Conservation (phyloP, 1,140 invertebrate species). For the Amyelois transitella region DNA sequence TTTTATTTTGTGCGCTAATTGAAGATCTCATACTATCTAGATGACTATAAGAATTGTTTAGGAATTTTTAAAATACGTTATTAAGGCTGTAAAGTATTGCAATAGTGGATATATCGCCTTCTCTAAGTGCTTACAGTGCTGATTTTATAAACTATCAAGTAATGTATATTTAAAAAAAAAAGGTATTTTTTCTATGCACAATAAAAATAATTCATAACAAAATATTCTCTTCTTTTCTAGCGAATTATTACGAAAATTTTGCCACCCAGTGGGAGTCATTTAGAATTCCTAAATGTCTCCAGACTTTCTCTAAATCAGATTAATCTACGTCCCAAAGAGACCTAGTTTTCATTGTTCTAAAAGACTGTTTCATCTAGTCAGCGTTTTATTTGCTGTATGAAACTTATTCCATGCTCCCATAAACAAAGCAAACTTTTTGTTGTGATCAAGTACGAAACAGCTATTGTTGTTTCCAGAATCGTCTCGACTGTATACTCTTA, state of each 20-base stretch:
- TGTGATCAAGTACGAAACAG: conserved; percentile 7
- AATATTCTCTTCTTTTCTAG: neutral
- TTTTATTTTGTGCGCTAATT: neutral
- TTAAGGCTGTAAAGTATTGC: no score
- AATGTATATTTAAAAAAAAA: no score
- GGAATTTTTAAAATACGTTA: no score
- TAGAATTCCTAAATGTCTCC: neutral
- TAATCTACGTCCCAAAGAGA: neutral
- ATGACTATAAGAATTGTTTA: neutral
- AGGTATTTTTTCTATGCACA: neutral
- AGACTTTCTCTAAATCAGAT: neutral
- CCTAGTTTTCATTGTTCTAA: conserved; percentile 8
- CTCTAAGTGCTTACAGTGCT: no score
- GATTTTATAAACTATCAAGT: no score
- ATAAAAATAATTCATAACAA: neutral
- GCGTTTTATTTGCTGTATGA: conserved; percentile 12
- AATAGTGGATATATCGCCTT: no score
- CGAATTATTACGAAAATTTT: neutral
- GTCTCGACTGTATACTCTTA: neutral
- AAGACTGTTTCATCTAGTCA: conserved; percentile 3
- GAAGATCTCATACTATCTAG: neutral
- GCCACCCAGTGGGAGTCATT: neutral
- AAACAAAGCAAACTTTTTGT: conserved; percentile 17
- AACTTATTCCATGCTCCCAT: conserved; percentile 18
- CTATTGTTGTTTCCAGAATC: conserved; percentile 1